Evolutionary conservation across 1,140 invertebrate genomes (phyloP), one percentile per base, ranked within the genome.

Genomic region (Euura saliciscinereae): DNA sequence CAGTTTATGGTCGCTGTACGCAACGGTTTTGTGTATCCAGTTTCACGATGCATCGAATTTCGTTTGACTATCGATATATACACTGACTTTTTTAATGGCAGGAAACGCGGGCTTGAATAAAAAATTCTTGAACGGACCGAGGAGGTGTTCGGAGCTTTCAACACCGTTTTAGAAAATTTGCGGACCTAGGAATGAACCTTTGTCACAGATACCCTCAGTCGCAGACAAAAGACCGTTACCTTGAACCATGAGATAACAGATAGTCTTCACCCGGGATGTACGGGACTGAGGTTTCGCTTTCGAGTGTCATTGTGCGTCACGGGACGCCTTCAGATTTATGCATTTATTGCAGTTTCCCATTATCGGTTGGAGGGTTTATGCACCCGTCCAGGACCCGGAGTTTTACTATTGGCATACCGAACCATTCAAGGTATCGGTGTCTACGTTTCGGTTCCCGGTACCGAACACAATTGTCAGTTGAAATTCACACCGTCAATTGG

Each of bases 401-500:
- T 67, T 42, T 8, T 42, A 8, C 66, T 67, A 8, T 44, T 1
- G 28, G 28, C 28, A 28, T 1, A 28, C 28, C 28, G 28, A 28
- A 8, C 66, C 43, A 66, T 75, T 76, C 59, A 72, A 2, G 59
- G 69, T 67, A 10, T 77, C 51, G 10, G 46, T 73, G 69, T 70
- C 71, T 59, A 8, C 13, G 8, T 59, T 59, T 59, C 51, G 3
- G 13, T 59, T 59, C 51, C 51, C 13, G 66, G 71, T 75, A 75
- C 72, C 59, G 74, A 76, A 70, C 44, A 11, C 71, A 13, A 76
- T 73, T 76, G 75, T 76, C 59, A 28, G 42, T 42, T 70, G 46
- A 76, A 76, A 76, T 75, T 28, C 74, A 75, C 71, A 75, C 71
- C 71, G 66, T 70, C 70, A 72, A 76, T 76, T 46, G 71, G 42